Conservation (phyloP, 2,113 vertebrate species). For the Mixornis gularis region DNA sequence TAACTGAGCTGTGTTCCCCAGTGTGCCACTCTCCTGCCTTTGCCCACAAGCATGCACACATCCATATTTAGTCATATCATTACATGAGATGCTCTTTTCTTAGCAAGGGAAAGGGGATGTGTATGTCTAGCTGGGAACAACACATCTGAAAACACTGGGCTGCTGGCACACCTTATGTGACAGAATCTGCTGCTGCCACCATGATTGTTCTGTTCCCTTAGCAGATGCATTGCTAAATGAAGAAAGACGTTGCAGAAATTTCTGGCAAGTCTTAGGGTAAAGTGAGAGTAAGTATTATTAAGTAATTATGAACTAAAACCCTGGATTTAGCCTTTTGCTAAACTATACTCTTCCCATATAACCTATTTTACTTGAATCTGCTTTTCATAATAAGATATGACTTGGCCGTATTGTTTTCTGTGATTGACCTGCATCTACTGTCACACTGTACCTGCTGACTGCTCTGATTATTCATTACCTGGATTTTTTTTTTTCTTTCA, state of each 20-base stretch:
- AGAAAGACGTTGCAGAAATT: neutral
- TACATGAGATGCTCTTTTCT: neutral
- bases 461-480: neutral
- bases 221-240: neutral
- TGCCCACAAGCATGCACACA: neutral
- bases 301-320: neutral
- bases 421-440: neutral
- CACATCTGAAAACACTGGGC: neutral
- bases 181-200: neutral
- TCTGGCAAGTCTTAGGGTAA: neutral
- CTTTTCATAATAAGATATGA: neutral
- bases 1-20: neutral
- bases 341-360: neutral
- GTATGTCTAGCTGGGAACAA: neutral
- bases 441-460: neutral
- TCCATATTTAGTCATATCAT: neutral
- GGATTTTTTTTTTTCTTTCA: neutral
- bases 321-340: neutral
- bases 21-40: neutral
- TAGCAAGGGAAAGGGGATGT: neutral
- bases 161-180: neutral
- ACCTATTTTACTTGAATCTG: neutral
- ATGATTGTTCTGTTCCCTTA: neutral
- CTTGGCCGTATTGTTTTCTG: neutral
- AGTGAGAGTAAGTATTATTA: neutral